Conservation (phyloP, 2,888 invertebrate genomes). For the Microctonus hyperodae region DNA sequence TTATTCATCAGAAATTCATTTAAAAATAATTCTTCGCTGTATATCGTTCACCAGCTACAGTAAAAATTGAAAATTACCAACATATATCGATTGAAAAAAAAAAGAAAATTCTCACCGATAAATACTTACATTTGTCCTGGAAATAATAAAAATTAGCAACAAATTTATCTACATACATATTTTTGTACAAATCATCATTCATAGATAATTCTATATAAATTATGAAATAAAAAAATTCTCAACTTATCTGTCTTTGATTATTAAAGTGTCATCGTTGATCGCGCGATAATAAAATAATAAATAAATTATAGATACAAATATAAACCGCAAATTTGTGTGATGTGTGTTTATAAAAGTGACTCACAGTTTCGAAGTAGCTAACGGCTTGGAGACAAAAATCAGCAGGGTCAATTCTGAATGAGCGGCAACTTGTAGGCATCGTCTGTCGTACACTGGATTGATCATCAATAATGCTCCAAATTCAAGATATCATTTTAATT, state of each 20-base stretch:
- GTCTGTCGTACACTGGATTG: background rate
- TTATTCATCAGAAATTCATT: background rate
- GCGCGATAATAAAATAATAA: background rate
- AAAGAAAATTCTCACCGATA: too few species aligned
- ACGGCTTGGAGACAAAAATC: conserved; percentile 9
- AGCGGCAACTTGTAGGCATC: background rate
- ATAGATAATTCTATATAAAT: background rate
- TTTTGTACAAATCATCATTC: background rate
- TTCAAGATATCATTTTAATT: background rate
- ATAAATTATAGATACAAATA: background rate
- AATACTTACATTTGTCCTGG: background rate
- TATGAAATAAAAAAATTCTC: background rate
- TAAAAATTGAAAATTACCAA: background rate
- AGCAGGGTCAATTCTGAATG: background rate
- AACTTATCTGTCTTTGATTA: background rate
- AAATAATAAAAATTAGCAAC: background rate
- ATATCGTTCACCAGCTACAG: background rate
- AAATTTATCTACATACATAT: background rate
- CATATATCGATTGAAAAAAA: background rate
- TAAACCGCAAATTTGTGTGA: background rate
- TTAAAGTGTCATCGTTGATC: background rate
- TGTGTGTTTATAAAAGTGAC: conserved; percentile 16
- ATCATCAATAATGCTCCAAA: conserved; percentile 19
- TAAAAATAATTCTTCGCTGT: background rate
- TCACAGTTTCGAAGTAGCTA: conserved; percentile 26